Percentiles rank a stretch among this genome's conserved stretches.
Evolutionary conservation across 2,797 vertebrate species (phyloP).

Genomic region (Lithobates pipiens): DNA sequence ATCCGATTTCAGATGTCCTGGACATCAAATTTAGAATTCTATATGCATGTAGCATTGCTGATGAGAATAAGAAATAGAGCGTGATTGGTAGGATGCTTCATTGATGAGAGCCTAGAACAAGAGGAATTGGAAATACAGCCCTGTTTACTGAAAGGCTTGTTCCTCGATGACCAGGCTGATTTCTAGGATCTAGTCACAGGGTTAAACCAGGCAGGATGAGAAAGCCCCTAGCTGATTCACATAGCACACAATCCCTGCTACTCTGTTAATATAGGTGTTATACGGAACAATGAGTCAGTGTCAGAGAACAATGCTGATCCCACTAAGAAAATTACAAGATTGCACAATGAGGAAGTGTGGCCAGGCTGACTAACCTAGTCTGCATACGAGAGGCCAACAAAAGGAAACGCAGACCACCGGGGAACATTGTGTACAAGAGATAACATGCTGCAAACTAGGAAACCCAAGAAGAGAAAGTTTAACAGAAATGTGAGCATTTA

Average conservation of each 20-base stretch:
- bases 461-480: not conserved
- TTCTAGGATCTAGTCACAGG: too few relatives aligned
- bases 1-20: too few relatives aligned
- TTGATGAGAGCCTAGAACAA: not conserved
- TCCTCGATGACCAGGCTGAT: constrained; percentile 24
- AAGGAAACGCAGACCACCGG: not conserved
- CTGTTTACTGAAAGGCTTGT: not conserved
- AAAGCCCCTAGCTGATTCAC: constrained; percentile 10
- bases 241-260: not conserved
- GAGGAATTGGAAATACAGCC: not conserved
- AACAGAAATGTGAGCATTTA: not conserved
- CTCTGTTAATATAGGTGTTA: not conserved
- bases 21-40: too few relatives aligned
- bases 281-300: constrained; percentile 29
- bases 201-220: not conserved
- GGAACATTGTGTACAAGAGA: constrained; percentile 6
- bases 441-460: not conserved
- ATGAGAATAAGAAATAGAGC: too few relatives aligned
- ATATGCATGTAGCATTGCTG: too few relatives aligned
- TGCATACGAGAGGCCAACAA: not conserved
- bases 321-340: constrained; percentile 46
- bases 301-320: not conserved
- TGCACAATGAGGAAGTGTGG: constrained; percentile 44
- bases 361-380: constrained; percentile 11
- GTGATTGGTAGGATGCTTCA: too few relatives aligned